These are phyloP conservation scores for Anguilla rostrata DNA, from an alignment of 2,113 vertebrate species.

Conservation along the genomic window DNA sequence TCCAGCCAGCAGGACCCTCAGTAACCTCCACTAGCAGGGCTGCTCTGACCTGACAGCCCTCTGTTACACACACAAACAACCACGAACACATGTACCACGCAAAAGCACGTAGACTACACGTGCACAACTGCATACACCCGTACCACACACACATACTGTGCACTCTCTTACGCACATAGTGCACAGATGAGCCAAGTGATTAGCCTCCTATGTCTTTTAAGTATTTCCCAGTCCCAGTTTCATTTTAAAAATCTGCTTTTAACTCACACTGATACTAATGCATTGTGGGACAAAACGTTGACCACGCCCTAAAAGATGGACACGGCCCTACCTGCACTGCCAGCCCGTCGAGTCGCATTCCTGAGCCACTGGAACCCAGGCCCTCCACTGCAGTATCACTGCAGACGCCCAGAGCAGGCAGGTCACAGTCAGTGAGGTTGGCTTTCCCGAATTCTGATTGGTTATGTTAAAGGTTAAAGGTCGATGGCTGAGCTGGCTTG, in stretches of 20 bases:
- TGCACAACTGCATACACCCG: neutral
- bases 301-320: neutral
- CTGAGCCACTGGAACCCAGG: neutral
- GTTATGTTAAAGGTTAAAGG: too few relatives aligned
- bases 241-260: neutral
- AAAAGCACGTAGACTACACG: neutral
- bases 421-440: too few relatives aligned
- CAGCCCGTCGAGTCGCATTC: neutral
- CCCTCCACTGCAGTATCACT: neutral
- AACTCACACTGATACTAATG: neutral
- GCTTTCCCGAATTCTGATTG: too few relatives aligned
- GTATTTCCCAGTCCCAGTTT: neutral
- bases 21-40: constrained; percentile 37
- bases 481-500: too few relatives aligned
- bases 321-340: neutral
- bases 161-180: neutral
- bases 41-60: neutral
- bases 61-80: neutral
- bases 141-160: neutral
- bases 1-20: neutral
- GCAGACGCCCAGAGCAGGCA: too few relatives aligned
- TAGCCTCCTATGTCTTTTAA: neutral
- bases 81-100: neutral
- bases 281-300: neutral
- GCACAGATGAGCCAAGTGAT: neutral